phyloP scores from a whole-genome alignment of 2,888 invertebrate species.

The Spisula solida region DNA sequence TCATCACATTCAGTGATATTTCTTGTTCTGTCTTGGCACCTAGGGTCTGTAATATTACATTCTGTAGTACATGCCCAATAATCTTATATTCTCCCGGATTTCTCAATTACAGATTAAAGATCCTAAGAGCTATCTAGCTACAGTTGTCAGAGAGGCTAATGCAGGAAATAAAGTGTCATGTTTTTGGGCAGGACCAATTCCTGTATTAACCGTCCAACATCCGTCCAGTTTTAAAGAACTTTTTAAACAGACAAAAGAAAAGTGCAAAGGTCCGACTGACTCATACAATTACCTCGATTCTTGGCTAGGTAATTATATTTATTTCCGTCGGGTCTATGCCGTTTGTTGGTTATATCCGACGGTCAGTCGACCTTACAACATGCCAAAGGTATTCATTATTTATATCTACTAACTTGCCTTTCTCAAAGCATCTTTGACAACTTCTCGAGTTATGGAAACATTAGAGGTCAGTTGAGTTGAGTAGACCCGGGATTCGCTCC shows the following conservation, averaged over 20 bases:
- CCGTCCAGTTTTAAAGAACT: slow-evolving; percentile 49
- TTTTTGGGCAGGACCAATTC: slow-evolving; percentile 50
- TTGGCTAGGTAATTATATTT: slow-evolving; percentile 35
- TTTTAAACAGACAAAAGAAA: slow-evolving; percentile 4
- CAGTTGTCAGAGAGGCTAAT: background rate
- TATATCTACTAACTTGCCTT: too few relatives aligned
- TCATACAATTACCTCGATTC: slow-evolving; percentile 36
- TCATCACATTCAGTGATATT: too few relatives aligned
- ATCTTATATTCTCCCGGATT: background rate
- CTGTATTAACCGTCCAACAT: slow-evolving; percentile 39
- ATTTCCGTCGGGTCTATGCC: too few relatives aligned
- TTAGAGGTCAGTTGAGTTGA: too few relatives aligned
- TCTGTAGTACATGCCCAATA: background rate
- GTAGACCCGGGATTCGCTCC: too few relatives aligned
- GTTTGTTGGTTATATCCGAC: too few relatives aligned
- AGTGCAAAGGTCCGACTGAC: slow-evolving; percentile 39
- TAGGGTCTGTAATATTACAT: background rate
- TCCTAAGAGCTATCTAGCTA: background rate
- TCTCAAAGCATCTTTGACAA: too few relatives aligned
- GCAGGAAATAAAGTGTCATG: background rate
- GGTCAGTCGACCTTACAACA: too few relatives aligned
- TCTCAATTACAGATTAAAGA: background rate
- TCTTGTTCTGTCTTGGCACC: too few relatives aligned
- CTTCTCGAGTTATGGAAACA: too few relatives aligned
- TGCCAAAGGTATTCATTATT: too few relatives aligned